These are phyloP conservation scores for Lycorma delicatula DNA, from an alignment of 1,140 invertebrate species.

Conservation along the genomic window DNA sequence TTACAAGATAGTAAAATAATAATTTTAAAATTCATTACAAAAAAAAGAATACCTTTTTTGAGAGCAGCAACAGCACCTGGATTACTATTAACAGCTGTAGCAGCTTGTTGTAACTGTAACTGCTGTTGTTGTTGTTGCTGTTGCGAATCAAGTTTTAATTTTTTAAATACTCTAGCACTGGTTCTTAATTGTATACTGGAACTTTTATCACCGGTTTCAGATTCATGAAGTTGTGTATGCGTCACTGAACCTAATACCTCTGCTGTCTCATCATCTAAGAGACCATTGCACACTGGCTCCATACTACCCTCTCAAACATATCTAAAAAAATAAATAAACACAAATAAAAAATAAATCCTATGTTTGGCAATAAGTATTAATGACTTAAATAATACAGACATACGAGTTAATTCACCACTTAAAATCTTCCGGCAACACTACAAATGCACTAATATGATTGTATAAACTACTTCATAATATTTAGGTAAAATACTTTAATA, in stretches of 20 bases:
- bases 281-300: background rate
- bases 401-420: too few species aligned
- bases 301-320: background rate
- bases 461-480: too few species aligned
- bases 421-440: too few species aligned
- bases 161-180: conserved; percentile 26
- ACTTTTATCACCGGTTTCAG: background rate
- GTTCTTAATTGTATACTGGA: conserved; percentile 17
- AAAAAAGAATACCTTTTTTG: too few species aligned
- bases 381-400: too few species aligned
- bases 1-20: too few species aligned
- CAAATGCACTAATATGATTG: too few species aligned
- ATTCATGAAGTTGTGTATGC: background rate
- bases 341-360: too few species aligned
- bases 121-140: background rate
- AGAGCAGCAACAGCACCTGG: background rate
- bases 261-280: background rate
- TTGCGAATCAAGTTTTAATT: conserved; percentile 20
- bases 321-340: too few species aligned
- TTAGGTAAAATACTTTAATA: too few species aligned
- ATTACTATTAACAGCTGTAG: background rate
- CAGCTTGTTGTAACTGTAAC: background rate
- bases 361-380: too few species aligned
- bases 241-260: background rate
- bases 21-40: too few species aligned